Base-by-base conservation (phyloP, 2,888 invertebrate species). In the Oscheius myriophilus region DNA sequence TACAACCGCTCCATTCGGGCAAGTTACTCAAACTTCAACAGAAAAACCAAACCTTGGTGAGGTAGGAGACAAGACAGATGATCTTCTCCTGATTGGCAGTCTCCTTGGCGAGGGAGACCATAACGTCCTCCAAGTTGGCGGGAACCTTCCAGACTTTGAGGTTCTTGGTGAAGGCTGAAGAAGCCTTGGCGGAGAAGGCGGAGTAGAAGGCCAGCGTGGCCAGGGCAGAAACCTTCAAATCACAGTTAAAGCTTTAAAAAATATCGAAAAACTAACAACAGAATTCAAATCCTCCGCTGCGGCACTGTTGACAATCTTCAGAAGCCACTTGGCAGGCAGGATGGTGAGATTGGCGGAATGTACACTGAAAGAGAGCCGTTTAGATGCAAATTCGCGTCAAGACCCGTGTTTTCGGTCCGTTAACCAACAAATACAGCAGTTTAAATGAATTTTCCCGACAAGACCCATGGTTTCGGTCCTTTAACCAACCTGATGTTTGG, bases 171-270 rank as follows among this genome's bases (percentile, higher is more conserved):
- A 75, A 75, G 11, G 45, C 46, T 12, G 21, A 53, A 59, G 62
- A 52, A 12, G 72, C 67, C 49, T 70, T 70, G 1, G 41, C 14
- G 39, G 70, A 73, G 2, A 52, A 69, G n/a, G 66, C 14, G 45
- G 59, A 53, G 62, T 75, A 78, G 55, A 65, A 78, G 18, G 69
- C 41, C 16, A 75, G 42, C 1, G 63, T 63, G 9, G 70, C 70
- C 0, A 78, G 54, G 16, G 71, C 67, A 1, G 55, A 62, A 4
- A 63, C 25, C 69, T 71, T 42, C 46, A 70, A 54, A 16, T n/a
- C n/a, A n/a, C n/a, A n/a, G n/a, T n/a, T n/a, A n/a, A n/a, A n/a
- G n/a, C n/a, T 25, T 39, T 68, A 69, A 0, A 70, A 33, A 16
- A 65, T 23, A 18, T 42, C 46, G 12, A 39, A 42, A 21, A 39